A percentile compares a stretch with the other conserved stretches of the same genome.
Evolutionary conservation across 1,140 invertebrate genomes (phyloP).

Genomic region (Musca domestica): DNA sequence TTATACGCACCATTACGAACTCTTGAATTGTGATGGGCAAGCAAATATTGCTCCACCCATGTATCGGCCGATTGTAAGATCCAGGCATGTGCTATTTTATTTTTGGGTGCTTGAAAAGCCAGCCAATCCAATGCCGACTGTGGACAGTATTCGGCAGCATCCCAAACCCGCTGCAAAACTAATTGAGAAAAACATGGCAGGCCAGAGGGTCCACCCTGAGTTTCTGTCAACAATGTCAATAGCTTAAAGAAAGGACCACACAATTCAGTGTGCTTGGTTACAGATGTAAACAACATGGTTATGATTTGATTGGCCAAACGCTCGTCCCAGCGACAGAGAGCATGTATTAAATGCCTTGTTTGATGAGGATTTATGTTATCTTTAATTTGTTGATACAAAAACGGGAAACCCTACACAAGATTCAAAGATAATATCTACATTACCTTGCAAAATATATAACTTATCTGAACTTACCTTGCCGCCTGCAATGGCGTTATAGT

Average conservation of each 20-base stretch:
- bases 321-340: constrained; percentile 86
- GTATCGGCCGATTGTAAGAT: constrained; percentile 81
- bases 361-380: constrained; percentile 90
- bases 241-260: constrained; percentile 91
- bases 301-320: constrained; percentile 80
- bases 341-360: constrained; percentile 88
- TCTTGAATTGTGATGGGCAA: constrained; percentile 79
- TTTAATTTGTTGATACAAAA: constrained; percentile 90
- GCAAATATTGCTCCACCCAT: constrained; percentile 87
- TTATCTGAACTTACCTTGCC: constrained; percentile 79
- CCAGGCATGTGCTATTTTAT: constrained; percentile 85
- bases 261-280: constrained; percentile 82
- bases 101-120: constrained; percentile 78
- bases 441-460: no score
- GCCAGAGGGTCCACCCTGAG: constrained; percentile 71
- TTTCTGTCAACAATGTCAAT: constrained; percentile 75
- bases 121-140: constrained; percentile 91
- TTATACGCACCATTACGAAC: constrained; percentile 70
- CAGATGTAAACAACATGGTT: constrained; percentile 84
- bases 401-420: constrained; percentile 76
- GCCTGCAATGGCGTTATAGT: constrained; percentile 79
- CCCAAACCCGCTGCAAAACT: constrained; percentile 84
- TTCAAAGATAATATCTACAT: not conserved
- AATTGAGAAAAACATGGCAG: constrained; percentile 86
- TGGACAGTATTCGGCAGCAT: constrained; percentile 84